Base-by-base conservation (phyloP, 2,888 invertebrate species). In the Eilema depressum region DNA sequence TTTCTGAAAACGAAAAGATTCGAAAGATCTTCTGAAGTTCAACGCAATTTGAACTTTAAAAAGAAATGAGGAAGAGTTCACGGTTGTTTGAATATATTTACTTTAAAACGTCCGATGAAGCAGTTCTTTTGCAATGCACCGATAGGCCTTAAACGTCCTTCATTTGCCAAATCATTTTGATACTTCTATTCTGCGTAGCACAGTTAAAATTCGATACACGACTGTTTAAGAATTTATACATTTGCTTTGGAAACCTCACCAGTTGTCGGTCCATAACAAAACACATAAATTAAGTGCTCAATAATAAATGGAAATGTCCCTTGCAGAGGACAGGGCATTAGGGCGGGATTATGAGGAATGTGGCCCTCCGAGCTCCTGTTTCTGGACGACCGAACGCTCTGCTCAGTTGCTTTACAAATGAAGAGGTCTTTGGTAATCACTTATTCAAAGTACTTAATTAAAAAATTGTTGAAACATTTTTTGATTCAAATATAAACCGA, bases 231-330 rank as follows among this genome's bases (percentile, higher is more conserved):
- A 70, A 82, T 84, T 80, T 84, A 73, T 78, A 81, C 85, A 76
- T 86, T 89, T 87, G 80, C 75, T 82, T 78, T 74, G 85, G 84
- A 83, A 82, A 76, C 80, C 75, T 85, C 83, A 85, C 89, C 89
- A 90, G 93, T 92, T 92, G 93, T 93, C 89, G 94, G 95, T 93
- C 95, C 95, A 95, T 95, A 94, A 95, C 94, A 95, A 95, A 95
- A 95, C 95, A 95, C 95, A 95, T 95, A 95, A 95, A 95, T 95
- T 95, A 95, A 95, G 95, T 95, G 95, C 95, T 95, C 95, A 95
- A 95, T 95, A 95, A 95, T 95, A 95, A 95, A 95, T 95, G 95
- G 95, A 94, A 95, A 94, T 95, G 95, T 95, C 95, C 95, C 91
- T 92, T 91, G 93, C 95, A 95, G 95, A 93, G 94, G 94, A 94